Evolutionary conservation across 2,888 invertebrate genomes (phyloP), one percentile per base, ranked within the genome.

Genomic region (Rhamnusium bicolor): DNA sequence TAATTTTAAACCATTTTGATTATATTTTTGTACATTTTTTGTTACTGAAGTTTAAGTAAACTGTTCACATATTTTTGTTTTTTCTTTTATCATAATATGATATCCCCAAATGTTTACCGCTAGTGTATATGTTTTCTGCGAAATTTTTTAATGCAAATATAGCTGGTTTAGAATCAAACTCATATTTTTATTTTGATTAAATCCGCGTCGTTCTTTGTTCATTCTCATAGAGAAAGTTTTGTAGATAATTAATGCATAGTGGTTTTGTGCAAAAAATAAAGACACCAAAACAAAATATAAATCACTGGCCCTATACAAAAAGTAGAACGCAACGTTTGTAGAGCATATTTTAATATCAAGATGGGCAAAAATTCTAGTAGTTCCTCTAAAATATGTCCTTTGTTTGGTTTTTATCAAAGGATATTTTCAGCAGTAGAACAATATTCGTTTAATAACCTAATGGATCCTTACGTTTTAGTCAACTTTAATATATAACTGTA

Each of bases 321-420:
- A 63, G 14, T 16, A 51, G 51, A 49, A 18, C 40, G 16, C 18
- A 46, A 63, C 49, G 19, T 54, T 49, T 63, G 16, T 51, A 49
- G 63, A 51, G 63, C 49, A 49, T 49, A 68, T 68, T 68, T 68
- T 68, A 68, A 68, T 68, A 68, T 68, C 58, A 19, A 51, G 58
- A 68, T 68, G 68, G 47, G 40, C 46, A 54, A 68, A 68, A 58
- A 68, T 63, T 63, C 46, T 63, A 16, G 49, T 63, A 63, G 49
- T 63, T 49, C 16, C 58, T 58, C 58, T 63, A 63, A 63, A 63
- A 47, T 63, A 29, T 49, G 27, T 51, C 27, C 63, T 63, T 63
- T 63, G 63, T 63, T 63, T 27, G 40, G 63, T 63, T 63, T 47
- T 47, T 63, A 47, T 49, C 63, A 63, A 63, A 63, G 63, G 49